phyloP scores from a whole-genome alignment of 2,113 vertebrate species.

The Eulemur macaco region DNA sequence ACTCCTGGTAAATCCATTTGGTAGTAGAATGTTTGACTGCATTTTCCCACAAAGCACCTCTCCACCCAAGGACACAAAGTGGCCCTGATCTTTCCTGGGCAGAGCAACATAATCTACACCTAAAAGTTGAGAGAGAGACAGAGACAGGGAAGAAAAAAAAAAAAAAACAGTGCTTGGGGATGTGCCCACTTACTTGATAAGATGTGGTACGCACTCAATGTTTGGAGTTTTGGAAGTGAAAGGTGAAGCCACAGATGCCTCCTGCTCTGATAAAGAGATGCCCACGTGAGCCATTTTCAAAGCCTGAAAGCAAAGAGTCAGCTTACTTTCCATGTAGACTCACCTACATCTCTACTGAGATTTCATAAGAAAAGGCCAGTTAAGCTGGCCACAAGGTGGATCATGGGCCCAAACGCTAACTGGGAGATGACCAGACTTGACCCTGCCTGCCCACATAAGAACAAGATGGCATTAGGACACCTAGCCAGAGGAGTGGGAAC shows the following conservation, averaged over 20 bases:
- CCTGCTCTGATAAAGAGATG: constrained; percentile 88
- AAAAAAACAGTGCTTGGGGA: background rate
- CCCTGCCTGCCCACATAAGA: background rate
- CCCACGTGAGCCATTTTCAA: constrained; percentile 89
- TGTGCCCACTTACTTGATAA: constrained; percentile 84
- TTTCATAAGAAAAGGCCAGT: background rate
- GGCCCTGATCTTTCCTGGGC: background rate
- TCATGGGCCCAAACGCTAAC: background rate
- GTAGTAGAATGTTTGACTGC: background rate
- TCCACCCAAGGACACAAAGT: background rate
- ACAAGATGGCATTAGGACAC: background rate
- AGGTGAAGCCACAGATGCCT: constrained; percentile 88
- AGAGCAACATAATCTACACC: background rate
- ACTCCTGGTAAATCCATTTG: background rate
- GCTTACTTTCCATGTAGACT: constrained; percentile 33
- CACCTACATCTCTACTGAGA: background rate
- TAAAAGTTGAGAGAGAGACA: background rate
- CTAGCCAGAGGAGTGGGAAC: background rate
- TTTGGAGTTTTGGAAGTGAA: constrained; percentile 86
- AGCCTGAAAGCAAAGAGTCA: constrained; percentile 83
- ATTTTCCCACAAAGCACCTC: background rate
- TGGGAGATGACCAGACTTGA: background rate
- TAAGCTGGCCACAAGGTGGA: background rate
- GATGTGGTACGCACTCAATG: constrained; percentile 86
- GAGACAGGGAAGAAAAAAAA: background rate